Conservation (phyloP, 2,113 vertebrate species). For the Rhea pennata region DNA sequence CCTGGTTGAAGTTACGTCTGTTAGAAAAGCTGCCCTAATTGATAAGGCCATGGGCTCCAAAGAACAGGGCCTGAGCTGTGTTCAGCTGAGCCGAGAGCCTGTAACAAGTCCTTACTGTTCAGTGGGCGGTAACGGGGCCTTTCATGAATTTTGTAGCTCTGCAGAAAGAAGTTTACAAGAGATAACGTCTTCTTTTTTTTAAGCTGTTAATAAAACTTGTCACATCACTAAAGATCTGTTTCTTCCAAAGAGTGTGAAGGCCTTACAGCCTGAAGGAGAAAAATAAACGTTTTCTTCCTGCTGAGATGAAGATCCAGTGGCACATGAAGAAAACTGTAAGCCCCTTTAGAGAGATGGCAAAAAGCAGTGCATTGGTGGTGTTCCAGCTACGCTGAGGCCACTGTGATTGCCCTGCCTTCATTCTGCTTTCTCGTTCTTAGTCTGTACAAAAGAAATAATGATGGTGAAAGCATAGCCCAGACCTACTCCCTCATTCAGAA, state of each 20-base stretch:
- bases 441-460: not conserved
- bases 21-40: not conserved
- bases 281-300: not conserved
- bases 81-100: not conserved
- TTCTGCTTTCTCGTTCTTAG: slow-evolving; percentile 6
- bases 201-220: not conserved
- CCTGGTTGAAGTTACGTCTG: not conserved
- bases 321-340: not conserved
- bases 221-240: not conserved
- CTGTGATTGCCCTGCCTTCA: not conserved
- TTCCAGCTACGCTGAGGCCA: not conserved
- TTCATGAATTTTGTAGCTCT: not conserved
- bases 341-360: not conserved
- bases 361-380: not conserved
- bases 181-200: not conserved
- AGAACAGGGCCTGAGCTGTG: not conserved
- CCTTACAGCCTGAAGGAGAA: not conserved
- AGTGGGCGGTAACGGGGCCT: not conserved
- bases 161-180: not conserved
- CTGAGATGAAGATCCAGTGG: not conserved
- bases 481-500: not conserved
- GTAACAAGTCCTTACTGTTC: not conserved
- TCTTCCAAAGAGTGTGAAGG: not conserved
- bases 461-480: not conserved
- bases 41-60: not conserved